Conservation (phyloP, 2,113 vertebrate species). For the Machaerirhynchus nigripectus region DNA sequence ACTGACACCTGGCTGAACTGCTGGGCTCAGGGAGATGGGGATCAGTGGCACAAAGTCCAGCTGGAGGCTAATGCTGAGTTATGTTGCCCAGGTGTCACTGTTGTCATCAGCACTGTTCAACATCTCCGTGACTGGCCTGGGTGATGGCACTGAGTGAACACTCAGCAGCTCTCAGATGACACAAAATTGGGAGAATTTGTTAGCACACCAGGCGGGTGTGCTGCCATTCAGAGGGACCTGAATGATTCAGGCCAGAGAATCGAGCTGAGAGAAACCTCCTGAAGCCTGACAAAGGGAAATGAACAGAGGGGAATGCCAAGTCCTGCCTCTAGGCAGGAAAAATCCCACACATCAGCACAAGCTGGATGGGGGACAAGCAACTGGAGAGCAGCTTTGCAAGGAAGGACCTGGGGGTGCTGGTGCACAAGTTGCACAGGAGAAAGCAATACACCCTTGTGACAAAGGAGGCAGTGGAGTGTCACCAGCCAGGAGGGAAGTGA, state of each 20-base stretch:
- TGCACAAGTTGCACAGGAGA: background rate
- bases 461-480: background rate
- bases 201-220: background rate
- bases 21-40: background rate
- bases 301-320: background rate
- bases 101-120: background rate
- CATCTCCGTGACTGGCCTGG: background rate
- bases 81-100: background rate
- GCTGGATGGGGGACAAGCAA: background rate
- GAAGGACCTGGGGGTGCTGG: background rate
- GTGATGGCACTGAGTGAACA: background rate
- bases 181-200: background rate
- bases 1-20: background rate
- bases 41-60: background rate
- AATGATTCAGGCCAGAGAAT: background rate
- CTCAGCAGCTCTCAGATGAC: background rate
- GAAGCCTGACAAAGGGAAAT: background rate
- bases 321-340: background rate
- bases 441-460: background rate
- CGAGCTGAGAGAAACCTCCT: background rate
- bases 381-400: background rate
- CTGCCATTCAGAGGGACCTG: background rate
- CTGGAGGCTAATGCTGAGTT: background rate
- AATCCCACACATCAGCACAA: background rate
- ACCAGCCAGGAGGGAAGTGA: background rate